phyloP scores from a whole-genome alignment of 64 coral and sea anemone species.

The Montipora cactus region DNA sequence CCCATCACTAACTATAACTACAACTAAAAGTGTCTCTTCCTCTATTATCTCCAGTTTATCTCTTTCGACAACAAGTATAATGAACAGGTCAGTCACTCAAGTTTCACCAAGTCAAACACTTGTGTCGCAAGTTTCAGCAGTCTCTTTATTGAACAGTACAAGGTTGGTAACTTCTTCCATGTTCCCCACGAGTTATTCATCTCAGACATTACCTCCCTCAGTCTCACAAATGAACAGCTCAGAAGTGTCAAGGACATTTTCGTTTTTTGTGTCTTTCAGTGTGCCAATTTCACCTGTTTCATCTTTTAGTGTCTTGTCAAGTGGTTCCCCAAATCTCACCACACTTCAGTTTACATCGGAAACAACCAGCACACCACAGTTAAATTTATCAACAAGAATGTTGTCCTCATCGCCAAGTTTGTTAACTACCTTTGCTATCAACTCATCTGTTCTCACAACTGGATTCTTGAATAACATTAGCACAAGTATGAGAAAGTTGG shows the following conservation, averaged over 20 bases:
- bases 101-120: not conserved
- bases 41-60: not conserved
- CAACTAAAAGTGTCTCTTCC: not conserved
- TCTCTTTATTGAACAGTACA: not conserved
- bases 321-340: not conserved
- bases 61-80: not conserved
- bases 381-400: not conserved
- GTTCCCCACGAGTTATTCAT: not conserved
- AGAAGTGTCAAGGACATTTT: not conserved
- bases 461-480: not conserved
- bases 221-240: not conserved
- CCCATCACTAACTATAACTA: constrained; percentile 35
- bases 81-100: not conserved
- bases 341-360: not conserved
- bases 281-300: not conserved
- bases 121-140: not conserved
- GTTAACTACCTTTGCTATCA: not conserved
- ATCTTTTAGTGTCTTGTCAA: constrained; percentile 3
- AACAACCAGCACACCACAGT: not conserved
- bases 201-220: not conserved
- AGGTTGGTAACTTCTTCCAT: not conserved
- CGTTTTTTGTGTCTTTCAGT: not conserved
- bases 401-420: not conserved
- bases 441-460: constrained; percentile 4
- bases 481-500: not conserved